A percentile compares a stretch with the other conserved stretches of the same genome.
These are phyloP conservation scores for Scaptodrosophila lebanonensis DNA, from an alignment of 1,140 invertebrate genomes.

Conservation along the genomic window DNA sequence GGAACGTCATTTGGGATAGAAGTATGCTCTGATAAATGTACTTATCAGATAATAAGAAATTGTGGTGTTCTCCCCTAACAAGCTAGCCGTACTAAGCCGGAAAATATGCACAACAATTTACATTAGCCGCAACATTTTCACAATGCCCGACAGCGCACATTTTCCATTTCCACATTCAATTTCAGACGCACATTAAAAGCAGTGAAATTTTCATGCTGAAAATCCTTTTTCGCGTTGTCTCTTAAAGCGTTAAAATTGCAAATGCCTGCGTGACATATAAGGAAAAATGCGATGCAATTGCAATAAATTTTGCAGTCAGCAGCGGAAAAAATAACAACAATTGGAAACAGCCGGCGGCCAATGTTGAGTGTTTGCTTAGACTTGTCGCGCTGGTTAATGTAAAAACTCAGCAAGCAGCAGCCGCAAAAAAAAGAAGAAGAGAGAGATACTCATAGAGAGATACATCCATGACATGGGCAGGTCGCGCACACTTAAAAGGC, in stretches of 20 bases:
- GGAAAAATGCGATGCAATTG: slow-evolving; percentile 48
- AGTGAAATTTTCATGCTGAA: too few relatives aligned
- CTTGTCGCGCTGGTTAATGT: slow-evolving; percentile 31
- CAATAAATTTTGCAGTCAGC: slow-evolving; percentile 49
- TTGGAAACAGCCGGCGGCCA: slow-evolving; percentile 15
- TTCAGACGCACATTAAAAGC: too few relatives aligned
- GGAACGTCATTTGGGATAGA: too few relatives aligned
- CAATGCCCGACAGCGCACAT: too few relatives aligned
- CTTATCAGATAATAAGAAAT: too few relatives aligned
- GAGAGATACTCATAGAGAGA: slow-evolving; percentile 13
- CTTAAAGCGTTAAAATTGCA: slow-evolving; percentile 55
- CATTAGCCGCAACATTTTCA: too few relatives aligned
- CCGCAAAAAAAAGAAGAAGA: slow-evolving; percentile 26
- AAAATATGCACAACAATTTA: too few relatives aligned
- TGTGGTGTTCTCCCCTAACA: too few relatives aligned
- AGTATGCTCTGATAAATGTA: too few relatives aligned
- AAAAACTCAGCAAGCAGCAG: slow-evolving; percentile 33
- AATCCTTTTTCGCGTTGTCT: not conserved
- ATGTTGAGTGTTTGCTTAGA: slow-evolving; percentile 19
- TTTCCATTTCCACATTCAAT: too few relatives aligned
- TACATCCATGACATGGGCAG: too few relatives aligned
- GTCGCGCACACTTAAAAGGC: slow-evolving; percentile 21
- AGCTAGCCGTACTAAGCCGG: too few relatives aligned
- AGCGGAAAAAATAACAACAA: slow-evolving; percentile 3
- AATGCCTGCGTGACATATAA: slow-evolving; percentile 50